Conservation (phyloP, 2,113 vertebrate species). For the Hemiprocne comata region DNA sequence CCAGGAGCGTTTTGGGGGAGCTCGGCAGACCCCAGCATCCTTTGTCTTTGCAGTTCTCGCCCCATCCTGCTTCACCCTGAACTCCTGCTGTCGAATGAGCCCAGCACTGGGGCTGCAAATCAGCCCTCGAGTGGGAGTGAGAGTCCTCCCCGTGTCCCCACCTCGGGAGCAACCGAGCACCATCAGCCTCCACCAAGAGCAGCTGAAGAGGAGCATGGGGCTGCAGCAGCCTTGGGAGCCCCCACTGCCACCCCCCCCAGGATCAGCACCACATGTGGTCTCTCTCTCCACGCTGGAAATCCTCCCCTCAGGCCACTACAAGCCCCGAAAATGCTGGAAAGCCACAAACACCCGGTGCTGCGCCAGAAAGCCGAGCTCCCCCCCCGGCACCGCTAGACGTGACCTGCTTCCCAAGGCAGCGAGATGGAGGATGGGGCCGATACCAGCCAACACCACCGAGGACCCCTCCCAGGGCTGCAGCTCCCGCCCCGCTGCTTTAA, state of each 20-base stretch:
- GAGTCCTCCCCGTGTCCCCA: too few species aligned
- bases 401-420: background rate
- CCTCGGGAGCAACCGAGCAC: too few species aligned
- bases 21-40: background rate
- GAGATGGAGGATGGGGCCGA: background rate
- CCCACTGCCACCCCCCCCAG: background rate
- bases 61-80: background rate
- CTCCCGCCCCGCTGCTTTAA: background rate
- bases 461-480: background rate
- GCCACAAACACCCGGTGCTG: background rate
- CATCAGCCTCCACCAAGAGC: background rate
- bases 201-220: background rate
- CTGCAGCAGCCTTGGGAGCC: background rate
- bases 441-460: too few species aligned
- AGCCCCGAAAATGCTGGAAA: background rate
- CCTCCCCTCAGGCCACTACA: background rate
- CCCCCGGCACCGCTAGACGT: background rate
- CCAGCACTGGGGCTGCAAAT: background rate
- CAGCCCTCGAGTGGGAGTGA: background rate
- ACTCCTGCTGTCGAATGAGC: rapidly evolving
- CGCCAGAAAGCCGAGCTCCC: background rate
- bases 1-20: background rate
- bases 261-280: background rate
- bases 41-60: background rate
- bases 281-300: background rate